These are phyloP conservation scores for Archaeoteleia sp. DNA, from an alignment of 2,888 invertebrate genomes.

Conservation along the genomic window DNA sequence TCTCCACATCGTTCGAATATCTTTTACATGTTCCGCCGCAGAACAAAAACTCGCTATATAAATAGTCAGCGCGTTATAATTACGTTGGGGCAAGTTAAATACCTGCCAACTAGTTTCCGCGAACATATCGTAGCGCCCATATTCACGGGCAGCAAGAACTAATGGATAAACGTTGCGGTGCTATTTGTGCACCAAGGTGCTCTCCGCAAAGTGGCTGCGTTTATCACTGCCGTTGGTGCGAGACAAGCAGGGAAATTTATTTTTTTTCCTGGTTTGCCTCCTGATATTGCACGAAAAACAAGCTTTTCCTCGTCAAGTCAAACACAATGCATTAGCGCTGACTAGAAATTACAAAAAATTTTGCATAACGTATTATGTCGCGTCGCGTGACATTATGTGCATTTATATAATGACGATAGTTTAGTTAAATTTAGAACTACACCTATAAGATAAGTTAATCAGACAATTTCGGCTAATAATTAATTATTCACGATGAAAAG, in stretches of 20 bases:
- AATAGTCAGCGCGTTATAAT: slow-evolving; percentile 47
- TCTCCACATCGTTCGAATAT: slow-evolving; percentile 40
- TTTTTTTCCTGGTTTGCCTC: slow-evolving; percentile 32
- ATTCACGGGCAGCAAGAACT: slow-evolving; percentile 47
- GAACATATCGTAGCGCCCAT: slow-evolving; percentile 40
- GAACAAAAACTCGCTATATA: slow-evolving; percentile 48
- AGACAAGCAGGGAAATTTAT: slow-evolving; percentile 21
- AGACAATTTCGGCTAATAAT: too few relatives aligned
- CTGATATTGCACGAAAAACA: slow-evolving; percentile 31
- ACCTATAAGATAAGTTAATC: too few relatives aligned
- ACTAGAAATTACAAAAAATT: too few relatives aligned
- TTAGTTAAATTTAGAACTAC: too few relatives aligned
- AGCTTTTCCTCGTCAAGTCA: slow-evolving; percentile 13
- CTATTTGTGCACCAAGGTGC: slow-evolving; percentile 40
- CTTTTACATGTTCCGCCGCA: slow-evolving; percentile 25
- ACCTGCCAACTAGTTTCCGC: slow-evolving; percentile 47
- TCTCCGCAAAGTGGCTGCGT: slow-evolving; percentile 36
- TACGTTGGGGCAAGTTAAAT: slow-evolving; percentile 48
- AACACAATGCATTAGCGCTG: slow-evolving; percentile 26
- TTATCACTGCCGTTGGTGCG: slow-evolving; percentile 37
- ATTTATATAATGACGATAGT: too few relatives aligned
- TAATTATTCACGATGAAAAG: too few relatives aligned
- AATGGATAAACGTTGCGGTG: slow-evolving; percentile 43
- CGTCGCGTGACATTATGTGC: not conserved
- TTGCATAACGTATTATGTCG: too few relatives aligned